A percentile compares a stretch with the other conserved stretches of the same genome.
Evolutionary conservation across 2,888 invertebrate species (phyloP).

Genomic region (Stictocephala bisonia): DNA sequence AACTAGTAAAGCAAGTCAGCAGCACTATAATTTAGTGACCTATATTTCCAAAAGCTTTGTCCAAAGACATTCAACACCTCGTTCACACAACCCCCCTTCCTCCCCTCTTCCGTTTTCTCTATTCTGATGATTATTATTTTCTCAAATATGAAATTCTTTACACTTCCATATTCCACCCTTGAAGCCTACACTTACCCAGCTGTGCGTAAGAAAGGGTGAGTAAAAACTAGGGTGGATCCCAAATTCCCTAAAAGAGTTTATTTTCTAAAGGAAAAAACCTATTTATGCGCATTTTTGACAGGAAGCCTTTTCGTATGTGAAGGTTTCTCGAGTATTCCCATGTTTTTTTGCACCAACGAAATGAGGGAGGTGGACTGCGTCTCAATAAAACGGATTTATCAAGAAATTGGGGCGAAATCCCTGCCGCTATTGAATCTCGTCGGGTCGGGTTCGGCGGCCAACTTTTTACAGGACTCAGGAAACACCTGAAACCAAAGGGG

Average conservation of each 20-base stretch:
- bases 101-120: neutral
- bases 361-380: slow-evolving; percentile 14
- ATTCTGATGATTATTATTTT: neutral
- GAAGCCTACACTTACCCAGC: neutral
- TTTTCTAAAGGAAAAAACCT: slow-evolving; percentile 25
- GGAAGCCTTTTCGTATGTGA: slow-evolving; percentile 25
- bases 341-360: slow-evolving; percentile 10
- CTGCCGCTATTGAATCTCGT: slow-evolving; percentile 2
- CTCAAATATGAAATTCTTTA: neutral
- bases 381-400: slow-evolving; percentile 47
- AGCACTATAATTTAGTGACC: too few relatives aligned
- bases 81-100: neutral
- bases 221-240: slow-evolving; percentile 21
- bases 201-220: slow-evolving; percentile 22
- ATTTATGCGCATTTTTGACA: slow-evolving; percentile 26
- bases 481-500: slow-evolving; percentile 42
- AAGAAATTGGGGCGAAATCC: slow-evolving; percentile 42
- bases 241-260: slow-evolving; percentile 36
- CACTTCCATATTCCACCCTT: slow-evolving; percentile 7
- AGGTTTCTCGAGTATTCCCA: slow-evolving; percentile 28
- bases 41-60: too few relatives aligned
- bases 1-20: too few relatives aligned
- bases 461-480: slow-evolving; percentile 33
- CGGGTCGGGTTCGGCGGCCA: slow-evolving; percentile 7
- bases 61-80: too few relatives aligned